These are phyloP conservation scores for Clarias magur DNA, from an alignment of 2,113 vertebrate genomes.

Conservation along the genomic window DNA sequence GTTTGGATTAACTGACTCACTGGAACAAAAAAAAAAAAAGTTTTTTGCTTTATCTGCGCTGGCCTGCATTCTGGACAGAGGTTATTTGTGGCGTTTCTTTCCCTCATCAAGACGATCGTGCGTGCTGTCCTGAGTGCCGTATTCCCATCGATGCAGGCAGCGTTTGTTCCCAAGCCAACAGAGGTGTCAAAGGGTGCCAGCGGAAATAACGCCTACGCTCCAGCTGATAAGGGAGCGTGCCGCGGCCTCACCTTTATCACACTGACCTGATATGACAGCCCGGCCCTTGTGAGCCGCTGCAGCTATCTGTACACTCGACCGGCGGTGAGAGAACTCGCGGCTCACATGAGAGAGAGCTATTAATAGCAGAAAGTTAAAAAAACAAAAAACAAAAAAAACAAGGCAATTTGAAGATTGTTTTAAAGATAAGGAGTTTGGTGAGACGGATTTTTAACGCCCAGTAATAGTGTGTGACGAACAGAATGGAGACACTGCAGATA, in stretches of 20 bases:
- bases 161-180: slow-evolving; percentile 56
- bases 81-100: slow-evolving; percentile 38
- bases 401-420: background rate
- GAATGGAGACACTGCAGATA: no score
- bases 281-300: background rate
- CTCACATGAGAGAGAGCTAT: slow-evolving; percentile 16
- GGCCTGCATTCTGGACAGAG: background rate
- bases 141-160: slow-evolving; percentile 54
- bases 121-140: slow-evolving; percentile 52
- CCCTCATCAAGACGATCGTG: slow-evolving; percentile 19
- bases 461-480: background rate
- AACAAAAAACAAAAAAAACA: background rate
- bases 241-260: slow-evolving; percentile 48
- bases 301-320: slow-evolving; percentile 11
- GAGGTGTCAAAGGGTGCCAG: slow-evolving; percentile 55
- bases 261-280: slow-evolving; percentile 29
- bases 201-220: slow-evolving; percentile 65
- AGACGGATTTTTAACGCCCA: slow-evolving; percentile 2
- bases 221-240: slow-evolving; percentile 63
- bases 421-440: slow-evolving; percentile 3
- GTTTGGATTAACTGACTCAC: background rate
- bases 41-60: background rate
- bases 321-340: background rate
- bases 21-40: background rate
- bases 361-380: slow-evolving; percentile 7